A percentile compares a stretch with the other conserved stretches of the same genome.
Evolutionary conservation across 2,888 invertebrate genomes (phyloP).

Genomic region (Bombylius major): DNA sequence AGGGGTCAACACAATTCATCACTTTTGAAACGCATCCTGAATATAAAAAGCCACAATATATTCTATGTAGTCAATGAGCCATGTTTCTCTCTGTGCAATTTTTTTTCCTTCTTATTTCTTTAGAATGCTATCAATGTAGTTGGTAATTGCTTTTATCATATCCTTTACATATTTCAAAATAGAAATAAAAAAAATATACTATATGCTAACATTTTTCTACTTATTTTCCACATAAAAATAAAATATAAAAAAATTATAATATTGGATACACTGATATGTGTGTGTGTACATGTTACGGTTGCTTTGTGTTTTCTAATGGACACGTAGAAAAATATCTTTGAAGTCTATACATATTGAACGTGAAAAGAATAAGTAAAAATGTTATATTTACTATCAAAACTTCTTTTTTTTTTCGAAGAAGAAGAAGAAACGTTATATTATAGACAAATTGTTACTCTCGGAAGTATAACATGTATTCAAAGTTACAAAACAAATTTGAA

Average conservation of each 20-base stretch:
- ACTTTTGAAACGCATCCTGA: slow-evolving; percentile 9
- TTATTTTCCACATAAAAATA: no score
- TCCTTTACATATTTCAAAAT: no score
- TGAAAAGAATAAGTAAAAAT: slow-evolving; percentile 9
- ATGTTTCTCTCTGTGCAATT: slow-evolving; percentile 6
- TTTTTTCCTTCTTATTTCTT: no score
- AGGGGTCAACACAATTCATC: slow-evolving; percentile 9
- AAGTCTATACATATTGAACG: slow-evolving; percentile 13
- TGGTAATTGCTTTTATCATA: no score
- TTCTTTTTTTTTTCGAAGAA: no score
- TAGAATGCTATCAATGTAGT: no score
- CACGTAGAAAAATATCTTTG: slow-evolving; percentile 15
- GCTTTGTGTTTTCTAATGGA: slow-evolving; percentile 9
- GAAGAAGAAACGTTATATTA: background rate
- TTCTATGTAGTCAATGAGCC: slow-evolving; percentile 1
- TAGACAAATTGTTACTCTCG: slow-evolving; percentile 12
- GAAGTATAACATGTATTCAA: slow-evolving; percentile 2
- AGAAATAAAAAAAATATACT: no score
- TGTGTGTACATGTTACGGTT: no score
- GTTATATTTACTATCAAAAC: background rate
- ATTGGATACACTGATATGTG: no score
- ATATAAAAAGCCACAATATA: slow-evolving; percentile 5
- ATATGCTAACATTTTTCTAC: no score
- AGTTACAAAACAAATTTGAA: background rate
- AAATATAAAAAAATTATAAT: no score